Base-by-base conservation (phyloP, 2,113 vertebrate species). In the Semnornis frantzii region DNA sequence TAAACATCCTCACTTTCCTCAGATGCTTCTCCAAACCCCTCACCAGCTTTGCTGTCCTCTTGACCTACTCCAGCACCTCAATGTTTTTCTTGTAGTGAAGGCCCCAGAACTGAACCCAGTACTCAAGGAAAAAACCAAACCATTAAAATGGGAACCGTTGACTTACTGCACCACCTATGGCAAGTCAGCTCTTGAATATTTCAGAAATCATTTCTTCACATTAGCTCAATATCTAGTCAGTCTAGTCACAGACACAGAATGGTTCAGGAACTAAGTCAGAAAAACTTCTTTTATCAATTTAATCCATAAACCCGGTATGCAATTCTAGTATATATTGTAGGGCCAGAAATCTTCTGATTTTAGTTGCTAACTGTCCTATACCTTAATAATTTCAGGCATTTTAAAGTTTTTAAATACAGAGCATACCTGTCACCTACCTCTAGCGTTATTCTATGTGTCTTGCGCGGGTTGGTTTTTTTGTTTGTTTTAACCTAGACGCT, bases 281-380 rank as follows among this genome's bases (percentile, higher is more conserved):
- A 42, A 81, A 81, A 16, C 52, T 11, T 54, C 5, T n/a, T 62
- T 64, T 39, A 46, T 46, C 28, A 23, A 0, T 57, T 54, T n/a
- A 44, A 6, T 9, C 30, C 14, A 6, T 34, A 19, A 28, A 70
- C 24, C 10, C 62, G 16, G 4, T 14, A 50, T 33, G 33, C 24
- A 39, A 57, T 15, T 1, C n/a, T 6, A 4, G 18, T 5, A n/a
- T 10, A 25, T 3, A 9, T 2, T 12, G 12, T 9, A 82, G 7
- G 37, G 14, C 23, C 9, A 44, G 9, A 62, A 65, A 7, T 9
- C 39, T 69, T 90, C 21, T 19, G 1, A 1, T 18, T 85, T 69
- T 42, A 37, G 2, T 10, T 58, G 33, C 10, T 31, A 33, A 15
- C 25, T 54, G 16, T 44, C 11, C 7, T 20, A 1, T 15, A n/a